Evolutionary conservation across 2,113 vertebrate species (phyloP), one percentile per base, ranked within the genome.

Genomic region (Pachyramphus minor): DNA sequence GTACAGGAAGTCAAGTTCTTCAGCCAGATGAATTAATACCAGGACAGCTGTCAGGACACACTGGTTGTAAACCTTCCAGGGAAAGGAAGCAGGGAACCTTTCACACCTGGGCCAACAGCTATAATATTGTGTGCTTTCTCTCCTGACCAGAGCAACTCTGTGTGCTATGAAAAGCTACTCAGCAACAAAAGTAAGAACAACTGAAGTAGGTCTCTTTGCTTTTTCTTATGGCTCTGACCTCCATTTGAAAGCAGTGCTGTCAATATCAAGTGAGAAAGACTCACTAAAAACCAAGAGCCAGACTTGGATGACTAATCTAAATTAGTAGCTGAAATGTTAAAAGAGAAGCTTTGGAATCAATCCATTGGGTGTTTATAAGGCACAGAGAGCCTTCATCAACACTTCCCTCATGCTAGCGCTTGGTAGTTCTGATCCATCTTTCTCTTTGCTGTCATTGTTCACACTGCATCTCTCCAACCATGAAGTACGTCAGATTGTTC

Each of bases 41-140:
- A 81, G 58, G 37, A n/a, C 14, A 66, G 20, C 10, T 25, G 10
- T 27, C 14, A 83, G 56, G 28, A 68, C 47, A 75, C 2, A 31
- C 19, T 41, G 19, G 10, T 31, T 82, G 31, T 53, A 42, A 83
- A n/a, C 21, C 33, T 12, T 37, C 39, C 8, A 69, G 31, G 9
- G 19, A 62, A 73, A 80, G 28, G 45, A 85, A 79, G 16, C 16
- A 55, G 52, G 15, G 19, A 84, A 79, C 31, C 8, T 84, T 77
- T 41, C 23, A 69, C 47, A 82, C 11, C 20, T 62, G 7, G 27
- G 33, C 21, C 47, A 84, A 62, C 5, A 78, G 33, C 17, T 67
- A 13, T 19, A 49, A 6, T 21, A 31, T 2, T 0, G 0, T 37
- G 5, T 37, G 12, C 21, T 39, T 31, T 18, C 35, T 37, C 22